These are phyloP conservation scores for Xenentodon cancila DNA, from an alignment of 2,797 vertebrate genomes.

Conservation along the genomic window DNA sequence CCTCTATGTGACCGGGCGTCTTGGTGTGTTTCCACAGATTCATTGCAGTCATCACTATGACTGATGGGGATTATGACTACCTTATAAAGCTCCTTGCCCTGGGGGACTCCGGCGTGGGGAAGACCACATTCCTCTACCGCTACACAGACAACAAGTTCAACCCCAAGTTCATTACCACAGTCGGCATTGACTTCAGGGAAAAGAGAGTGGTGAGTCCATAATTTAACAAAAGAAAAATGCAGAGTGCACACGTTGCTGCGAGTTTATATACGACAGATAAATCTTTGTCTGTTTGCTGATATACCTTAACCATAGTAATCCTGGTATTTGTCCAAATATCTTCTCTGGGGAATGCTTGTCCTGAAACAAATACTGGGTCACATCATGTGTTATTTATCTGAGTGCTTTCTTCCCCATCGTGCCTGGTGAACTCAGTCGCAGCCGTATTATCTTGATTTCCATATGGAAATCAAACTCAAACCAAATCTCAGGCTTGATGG, in stretches of 20 bases:
- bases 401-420: no score
- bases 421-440: no score
- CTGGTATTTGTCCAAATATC: conserved; percentile 24
- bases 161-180: conserved; percentile 96
- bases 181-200: conserved; percentile 98
- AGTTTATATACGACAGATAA: no score
- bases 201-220: conserved; percentile 90
- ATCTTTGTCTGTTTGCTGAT: neutral
- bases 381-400: neutral
- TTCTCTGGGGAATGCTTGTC: conserved; percentile 12
- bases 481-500: neutral
- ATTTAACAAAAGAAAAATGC: neutral
- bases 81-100: conserved; percentile 93
- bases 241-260: neutral
- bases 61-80: conserved; percentile 95
- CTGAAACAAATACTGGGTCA: conserved; percentile 22
- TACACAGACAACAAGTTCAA: conserved; percentile 97
- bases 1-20: neutral
- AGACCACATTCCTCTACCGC: conserved; percentile 90
- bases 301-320: conserved; percentile 34
- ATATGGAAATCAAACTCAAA: conserved; percentile 1
- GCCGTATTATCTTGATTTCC: conserved; percentile 8
- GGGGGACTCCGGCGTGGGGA: conserved; percentile 92
- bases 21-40: conserved; percentile 70
- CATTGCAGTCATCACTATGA: conserved; percentile 86